phyloP scores from a whole-genome alignment of 1,140 invertebrate genomes.

The Drosophila auraria region DNA sequence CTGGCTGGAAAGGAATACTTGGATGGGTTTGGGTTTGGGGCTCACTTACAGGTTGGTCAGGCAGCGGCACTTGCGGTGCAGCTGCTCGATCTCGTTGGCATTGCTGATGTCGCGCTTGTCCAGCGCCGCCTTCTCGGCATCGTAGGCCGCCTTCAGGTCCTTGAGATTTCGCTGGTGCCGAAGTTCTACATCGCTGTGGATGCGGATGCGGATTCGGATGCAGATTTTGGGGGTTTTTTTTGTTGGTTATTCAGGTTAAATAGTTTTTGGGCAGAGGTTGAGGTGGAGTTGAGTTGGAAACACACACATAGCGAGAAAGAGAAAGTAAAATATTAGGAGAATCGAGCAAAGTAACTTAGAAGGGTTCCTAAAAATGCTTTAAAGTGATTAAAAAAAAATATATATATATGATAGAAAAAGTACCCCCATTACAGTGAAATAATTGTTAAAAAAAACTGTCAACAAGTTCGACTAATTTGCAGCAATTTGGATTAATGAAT shows the following conservation, averaged over 20 bases:
- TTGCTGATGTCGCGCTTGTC: constrained; percentile 84
- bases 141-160: constrained; percentile 81
- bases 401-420: neutral
- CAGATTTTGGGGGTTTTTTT: constrained; percentile 11
- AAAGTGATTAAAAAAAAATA: neutral
- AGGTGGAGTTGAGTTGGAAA: constrained; percentile 27
- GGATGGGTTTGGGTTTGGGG: neutral
- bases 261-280: constrained; percentile 29
- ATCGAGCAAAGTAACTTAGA: neutral
- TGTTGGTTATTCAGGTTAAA: constrained; percentile 41
- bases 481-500: no score
- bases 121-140: constrained; percentile 79
- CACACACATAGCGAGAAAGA: constrained; percentile 54
- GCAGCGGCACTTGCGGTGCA: constrained; percentile 86
- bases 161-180: constrained; percentile 81
- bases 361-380: neutral
- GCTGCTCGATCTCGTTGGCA: constrained; percentile 86
- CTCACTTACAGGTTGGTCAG: constrained; percentile 86
- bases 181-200: constrained; percentile 78
- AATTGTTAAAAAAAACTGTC: no score
- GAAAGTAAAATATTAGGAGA: constrained; percentile 49
- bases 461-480: no score
- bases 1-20: neutral
- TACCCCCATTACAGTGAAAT: neutral
- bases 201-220: neutral